Percentiles rank a stretch among this genome's conserved stretches.
Evolutionary conservation across 1,140 invertebrate genomes (phyloP).

Genomic region (Leguminivora glycinivorella): DNA sequence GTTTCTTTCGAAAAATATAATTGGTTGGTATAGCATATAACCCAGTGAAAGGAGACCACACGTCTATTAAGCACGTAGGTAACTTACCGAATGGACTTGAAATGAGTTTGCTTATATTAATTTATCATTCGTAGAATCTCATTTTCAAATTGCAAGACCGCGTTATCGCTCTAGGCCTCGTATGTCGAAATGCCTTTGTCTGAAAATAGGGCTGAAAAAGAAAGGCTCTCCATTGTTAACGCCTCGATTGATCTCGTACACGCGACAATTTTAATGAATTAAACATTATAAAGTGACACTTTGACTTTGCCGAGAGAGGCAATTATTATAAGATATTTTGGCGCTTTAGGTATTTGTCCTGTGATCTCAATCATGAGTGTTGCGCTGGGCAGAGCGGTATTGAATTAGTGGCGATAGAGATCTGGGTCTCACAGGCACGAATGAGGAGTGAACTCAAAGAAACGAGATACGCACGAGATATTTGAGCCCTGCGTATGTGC

Average conservation of each 20-base stretch:
- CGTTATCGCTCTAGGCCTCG: background rate
- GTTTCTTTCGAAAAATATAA: no score
- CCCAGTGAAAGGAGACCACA: no score
- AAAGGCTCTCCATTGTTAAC: background rate
- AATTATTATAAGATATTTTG: conserved; percentile 4
- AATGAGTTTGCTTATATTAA: no score
- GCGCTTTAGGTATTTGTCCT: background rate
- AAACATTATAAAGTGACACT: background rate
- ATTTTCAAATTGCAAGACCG: no score
- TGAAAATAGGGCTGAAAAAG: conserved; percentile 7
- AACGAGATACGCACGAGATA: no score
- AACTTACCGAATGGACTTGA: no score
- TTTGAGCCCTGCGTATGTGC: background rate
- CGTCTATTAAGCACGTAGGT: no score
- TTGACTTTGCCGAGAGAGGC: background rate
- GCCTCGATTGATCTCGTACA: conserved; percentile 3
- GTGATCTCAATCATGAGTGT: background rate
- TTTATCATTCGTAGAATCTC: no score
- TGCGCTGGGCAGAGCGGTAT: background rate
- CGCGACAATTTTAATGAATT: conserved; percentile 6
- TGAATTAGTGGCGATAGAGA: background rate
- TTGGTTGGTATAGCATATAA: no score
- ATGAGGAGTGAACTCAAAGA: background rate
- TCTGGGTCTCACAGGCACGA: background rate
- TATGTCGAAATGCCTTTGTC: conserved; percentile 7